These are phyloP conservation scores for Saiga tatarica DNA, from an alignment of 2,113 vertebrate genomes.

Conservation along the genomic window DNA sequence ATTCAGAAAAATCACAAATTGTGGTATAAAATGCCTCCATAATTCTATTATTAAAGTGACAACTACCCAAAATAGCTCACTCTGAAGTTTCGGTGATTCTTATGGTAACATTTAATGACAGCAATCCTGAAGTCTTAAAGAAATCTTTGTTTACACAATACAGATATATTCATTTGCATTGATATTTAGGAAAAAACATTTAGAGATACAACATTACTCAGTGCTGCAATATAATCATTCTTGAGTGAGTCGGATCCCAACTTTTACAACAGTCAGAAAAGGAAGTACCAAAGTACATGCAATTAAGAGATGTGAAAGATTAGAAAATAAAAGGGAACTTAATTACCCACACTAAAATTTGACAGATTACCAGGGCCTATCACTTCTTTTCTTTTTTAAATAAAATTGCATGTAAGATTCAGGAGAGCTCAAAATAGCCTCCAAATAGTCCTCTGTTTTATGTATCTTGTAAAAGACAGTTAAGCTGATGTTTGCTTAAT, in stretches of 20 bases:
- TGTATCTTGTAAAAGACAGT: constrained; percentile 11
- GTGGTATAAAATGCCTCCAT: background rate
- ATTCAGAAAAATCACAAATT: constrained; percentile 40
- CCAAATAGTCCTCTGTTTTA: constrained; percentile 41
- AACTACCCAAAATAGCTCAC: constrained; percentile 10
- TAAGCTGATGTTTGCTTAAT: constrained; percentile 57
- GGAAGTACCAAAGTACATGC: background rate
- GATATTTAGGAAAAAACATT: background rate
- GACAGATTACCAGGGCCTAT: background rate
- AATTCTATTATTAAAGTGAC: constrained; percentile 12
- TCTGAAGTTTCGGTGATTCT: background rate
- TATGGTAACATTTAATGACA: background rate
- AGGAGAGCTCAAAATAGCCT: background rate
- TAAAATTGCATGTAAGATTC: constrained; percentile 15
- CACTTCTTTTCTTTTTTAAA: background rate
- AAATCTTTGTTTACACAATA: background rate
- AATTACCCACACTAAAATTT: constrained; percentile 17
- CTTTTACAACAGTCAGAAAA: background rate
- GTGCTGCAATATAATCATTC: background rate
- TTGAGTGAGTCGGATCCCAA: background rate
- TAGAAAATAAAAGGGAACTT: constrained; percentile 40
- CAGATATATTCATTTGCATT: constrained; percentile 3
- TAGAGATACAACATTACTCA: background rate
- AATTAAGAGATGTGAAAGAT: constrained; percentile 31
- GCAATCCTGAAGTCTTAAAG: background rate